These are phyloP conservation scores for Pangasianodon hypophthalmus DNA, from an alignment of 2,113 vertebrate genomes.

Conservation along the genomic window DNA sequence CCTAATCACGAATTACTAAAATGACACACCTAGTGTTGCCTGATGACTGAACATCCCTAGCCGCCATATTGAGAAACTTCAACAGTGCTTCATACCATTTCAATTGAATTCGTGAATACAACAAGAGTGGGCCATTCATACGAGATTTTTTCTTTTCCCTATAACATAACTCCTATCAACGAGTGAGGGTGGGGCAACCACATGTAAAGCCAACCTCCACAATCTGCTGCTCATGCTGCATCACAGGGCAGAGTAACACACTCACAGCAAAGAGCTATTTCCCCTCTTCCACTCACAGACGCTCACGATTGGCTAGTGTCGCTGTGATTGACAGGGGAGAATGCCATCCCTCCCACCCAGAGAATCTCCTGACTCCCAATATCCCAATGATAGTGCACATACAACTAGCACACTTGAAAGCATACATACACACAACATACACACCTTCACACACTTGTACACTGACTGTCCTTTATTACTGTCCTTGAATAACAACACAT, in stretches of 20 bases:
- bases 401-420: neutral
- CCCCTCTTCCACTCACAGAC: neutral
- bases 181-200: neutral
- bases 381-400: neutral
- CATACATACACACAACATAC: neutral
- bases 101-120: neutral
- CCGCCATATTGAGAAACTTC: neutral
- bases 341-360: neutral
- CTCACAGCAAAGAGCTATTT: neutral
- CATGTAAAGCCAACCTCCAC: neutral
- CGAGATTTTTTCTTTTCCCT: neutral
- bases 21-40: neutral
- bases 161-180: neutral
- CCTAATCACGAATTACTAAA: neutral
- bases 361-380: neutral
- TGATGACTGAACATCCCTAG: neutral
- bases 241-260: neutral
- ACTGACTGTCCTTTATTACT: slow-evolving; percentile 71
- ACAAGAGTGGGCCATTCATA: neutral
- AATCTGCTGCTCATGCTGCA: neutral
- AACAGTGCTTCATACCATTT: neutral
- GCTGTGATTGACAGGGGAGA: neutral
- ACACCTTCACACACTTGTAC: slow-evolving; percentile 65
- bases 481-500: slow-evolving; percentile 81
- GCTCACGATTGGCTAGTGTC: neutral